Evolutionary conservation across 2,888 invertebrate genomes (phyloP), one percentile per base, ranked within the genome.

Genomic region (Acanthococcus lagerstroemiae): DNA sequence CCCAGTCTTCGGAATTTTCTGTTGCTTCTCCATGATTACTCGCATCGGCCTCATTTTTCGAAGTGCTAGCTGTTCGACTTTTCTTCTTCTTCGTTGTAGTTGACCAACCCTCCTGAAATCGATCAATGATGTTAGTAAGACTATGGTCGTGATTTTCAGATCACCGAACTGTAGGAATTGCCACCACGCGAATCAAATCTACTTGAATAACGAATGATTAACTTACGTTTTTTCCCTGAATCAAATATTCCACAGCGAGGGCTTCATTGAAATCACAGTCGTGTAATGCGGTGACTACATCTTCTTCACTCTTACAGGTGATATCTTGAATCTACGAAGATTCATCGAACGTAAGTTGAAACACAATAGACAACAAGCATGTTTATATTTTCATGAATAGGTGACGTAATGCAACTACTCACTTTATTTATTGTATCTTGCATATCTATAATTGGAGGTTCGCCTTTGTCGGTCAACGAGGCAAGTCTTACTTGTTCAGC

Each of bases 251-350:
- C 72, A 87, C 86, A 69, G 93, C 95, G 74, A 83, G 83, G 72
- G 87, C 85, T 75, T 89, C 80, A 79, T 95, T 93, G 76, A 90
- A 86, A 79, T 94, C 91, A 74, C 89, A 88, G 80, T 95, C 95
- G 76, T 94, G 90, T 67, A 96, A 83, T 68, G 94, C 95, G 76
- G 91, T 87, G 74, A 89, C 88, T 65, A 90, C 93, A 78, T 92
- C 91, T 76, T 94, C 94, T 76, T 91, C 90, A 63, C 89, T 84
- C 74, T 88, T 86, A 72, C 88, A 85, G 66, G 95, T 94, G 82
- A 92, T 85, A 76, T 94, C 94, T 83, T 93, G 88, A 70, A 94
- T 82, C 78, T 80, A 71, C n/a, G 48, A 55, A 56, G n/a, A n/a
- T n/a, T n/a, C n/a, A n/a, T n/a, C n/a, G n/a, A n/a, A n/a, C n/a